Percentiles rank a stretch among this genome's conserved stretches.
Conservation (phyloP, 2,797 vertebrate species). For the Amazona ochrocephala region DNA sequence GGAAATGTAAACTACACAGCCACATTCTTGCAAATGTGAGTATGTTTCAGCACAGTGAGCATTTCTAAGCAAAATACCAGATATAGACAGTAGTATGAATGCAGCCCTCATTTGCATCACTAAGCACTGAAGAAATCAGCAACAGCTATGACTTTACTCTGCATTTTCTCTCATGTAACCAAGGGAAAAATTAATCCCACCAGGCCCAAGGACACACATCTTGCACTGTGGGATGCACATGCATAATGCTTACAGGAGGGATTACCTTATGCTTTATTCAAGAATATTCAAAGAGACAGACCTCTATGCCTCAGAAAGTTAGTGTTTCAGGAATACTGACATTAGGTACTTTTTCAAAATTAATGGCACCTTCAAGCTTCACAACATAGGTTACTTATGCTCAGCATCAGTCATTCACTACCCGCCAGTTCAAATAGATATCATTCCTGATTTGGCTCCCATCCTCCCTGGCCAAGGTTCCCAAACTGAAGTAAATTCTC, state of each 20-base stretch:
- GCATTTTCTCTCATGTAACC: neutral
- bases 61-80: slow-evolving; percentile 22
- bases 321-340: neutral
- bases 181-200: slow-evolving; percentile 9
- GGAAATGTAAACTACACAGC: slow-evolving; percentile 47
- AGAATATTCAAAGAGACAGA: slow-evolving; percentile 41
- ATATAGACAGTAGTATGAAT: neutral
- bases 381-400: neutral
- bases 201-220: slow-evolving; percentile 27
- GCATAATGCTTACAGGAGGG: slow-evolving; percentile 20
- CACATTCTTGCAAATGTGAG: slow-evolving; percentile 39
- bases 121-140: neutral
- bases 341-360: neutral
- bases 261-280: slow-evolving; percentile 42
- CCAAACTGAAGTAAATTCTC: neutral
- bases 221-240: slow-evolving; percentile 16
- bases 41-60: slow-evolving; percentile 27
- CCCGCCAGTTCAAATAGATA: neutral
- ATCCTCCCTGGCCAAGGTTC: neutral
- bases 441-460: neutral
- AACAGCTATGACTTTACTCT: neutral
- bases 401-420: neutral
- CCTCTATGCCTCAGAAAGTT: neutral
- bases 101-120: slow-evolving; percentile 18
- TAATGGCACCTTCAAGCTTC: neutral